Evolutionary conservation across 2,113 vertebrate genomes (phyloP), one percentile per base, ranked within the genome.

Genomic region (Suncus etruscus): DNA sequence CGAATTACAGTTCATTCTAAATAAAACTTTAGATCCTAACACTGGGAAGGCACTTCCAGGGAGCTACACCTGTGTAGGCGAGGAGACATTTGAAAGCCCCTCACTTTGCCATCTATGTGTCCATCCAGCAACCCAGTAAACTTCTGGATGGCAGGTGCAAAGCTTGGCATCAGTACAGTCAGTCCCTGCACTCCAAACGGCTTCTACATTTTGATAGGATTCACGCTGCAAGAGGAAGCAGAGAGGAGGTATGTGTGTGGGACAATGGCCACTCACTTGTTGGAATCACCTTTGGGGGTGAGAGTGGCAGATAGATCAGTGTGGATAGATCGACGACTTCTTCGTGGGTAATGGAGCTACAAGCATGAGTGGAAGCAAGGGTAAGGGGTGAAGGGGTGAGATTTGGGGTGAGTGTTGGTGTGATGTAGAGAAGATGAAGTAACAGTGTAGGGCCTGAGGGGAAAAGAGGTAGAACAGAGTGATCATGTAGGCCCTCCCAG

Each of bases 21-120:
- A 78, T 72, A 68, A 74, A 24, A 39, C 39, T 39, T 39, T 5
- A 39, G 39, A 39, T 39, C 39, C 39, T 39, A 39, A 5, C 39
- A 39, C 51, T 9, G 91, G 48, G 70, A 54, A 69, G 25, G 24
- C 58, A 61, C 86, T 87, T 87, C 29, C 89, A 78, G 91, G 78
- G 84, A 72, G 80, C 8, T 2, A 11, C 73, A 58, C 7, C 6
- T 12, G 27, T 1, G 4, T n/a, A 58, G 73, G 32, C 73, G 0
- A 32, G n/a, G 47, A 29, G 45, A 51, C 3, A 47, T 24, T 20
- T 39, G 81, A 11, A 32, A 65, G n/a, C 25, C 78, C 68, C 24
- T 14, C 31, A 2, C 31, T 14, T 1, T 63, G n/a, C 24, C 50
- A 11, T 61, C 48, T 72, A 4, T 54, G 6, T 48, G 54, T 32